Base-by-base conservation (phyloP, 2,888 invertebrate species). In the Parasteatoda lunata region DNA sequence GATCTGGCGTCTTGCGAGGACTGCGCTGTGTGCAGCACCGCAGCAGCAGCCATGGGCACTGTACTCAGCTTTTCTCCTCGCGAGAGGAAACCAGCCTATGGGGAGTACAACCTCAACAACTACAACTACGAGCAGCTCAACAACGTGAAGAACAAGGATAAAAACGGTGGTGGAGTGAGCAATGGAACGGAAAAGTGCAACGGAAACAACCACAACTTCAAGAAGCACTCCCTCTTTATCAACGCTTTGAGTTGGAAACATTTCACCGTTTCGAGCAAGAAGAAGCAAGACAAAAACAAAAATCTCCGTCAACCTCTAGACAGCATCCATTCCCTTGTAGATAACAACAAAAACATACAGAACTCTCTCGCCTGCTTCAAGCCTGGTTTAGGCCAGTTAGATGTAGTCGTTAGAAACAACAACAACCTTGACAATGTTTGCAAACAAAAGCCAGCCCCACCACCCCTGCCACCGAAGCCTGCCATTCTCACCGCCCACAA, bases 241-340 rank as follows among this genome's bases (percentile, higher is more conserved):
- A 98, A 97, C 93, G 97, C 97, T 47, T 93, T 98, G 54, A 97
- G 97, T 90, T 98, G 98, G 98, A 98, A 97, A 93, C 95, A 97
- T 93, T 97, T 98, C 92, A 97, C 96, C 77, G 96, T 96, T n/a
- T 95, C 96, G 77, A 96, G 96, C 91, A 97, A 97, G 92, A 98
- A 98, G 93, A 97, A 97, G 93, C 70, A 73, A 9, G 91, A 91
- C 80, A 89, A 90, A 80, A 89, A 89, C 45, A 88, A 88, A 64
- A 91, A 89, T 69, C 15, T 75, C 77, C 75, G 88, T 2, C 89
- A 89, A 66, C 93, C 96, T 85, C 85, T 91, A 80, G 96, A 97
- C 92, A 95, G 95, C 91, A 95, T 95, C 90, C 95, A 95, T 91
- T 93, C 94, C 5, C 92, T 93, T 82, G 94, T 94, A 90, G 97